Evolutionary conservation across 2,888 invertebrate species (phyloP).

Genomic region (Trachelus tabidus): DNA sequence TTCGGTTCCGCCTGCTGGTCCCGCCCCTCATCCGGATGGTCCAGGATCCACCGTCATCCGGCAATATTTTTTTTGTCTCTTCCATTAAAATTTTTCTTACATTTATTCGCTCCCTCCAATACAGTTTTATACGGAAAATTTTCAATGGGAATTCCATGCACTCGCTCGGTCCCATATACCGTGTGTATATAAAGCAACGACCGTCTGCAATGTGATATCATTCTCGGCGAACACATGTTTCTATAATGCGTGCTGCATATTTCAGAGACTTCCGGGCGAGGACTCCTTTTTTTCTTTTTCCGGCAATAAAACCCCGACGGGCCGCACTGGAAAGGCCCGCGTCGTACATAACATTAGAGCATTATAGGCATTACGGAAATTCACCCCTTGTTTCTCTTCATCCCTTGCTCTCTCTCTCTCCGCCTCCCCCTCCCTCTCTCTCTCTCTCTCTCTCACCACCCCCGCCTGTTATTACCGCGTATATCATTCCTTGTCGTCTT

Average conservation of each 20-base stretch:
- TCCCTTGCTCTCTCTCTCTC: slow-evolving; percentile 46
- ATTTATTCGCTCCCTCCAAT: too few relatives aligned
- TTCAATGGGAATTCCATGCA: too few relatives aligned
- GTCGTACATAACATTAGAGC: slow-evolving; percentile 41
- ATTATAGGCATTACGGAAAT: slow-evolving; percentile 58
- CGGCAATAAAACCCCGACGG: slow-evolving; percentile 50
- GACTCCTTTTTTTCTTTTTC: slow-evolving; percentile 39
- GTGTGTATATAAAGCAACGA: too few relatives aligned
- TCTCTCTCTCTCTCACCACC: slow-evolving; percentile 35
- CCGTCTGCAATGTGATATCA: too few relatives aligned
- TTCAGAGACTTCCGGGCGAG: slow-evolving; percentile 39
- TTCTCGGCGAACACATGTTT: not conserved
- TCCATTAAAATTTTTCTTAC: too few relatives aligned
- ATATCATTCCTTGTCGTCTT: slow-evolving; percentile 56
- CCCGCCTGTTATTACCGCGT: slow-evolving; percentile 57
- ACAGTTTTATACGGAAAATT: too few relatives aligned
- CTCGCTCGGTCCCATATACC: too few relatives aligned
- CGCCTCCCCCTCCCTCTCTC: too few relatives aligned
- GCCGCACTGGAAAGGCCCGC: slow-evolving; percentile 31
- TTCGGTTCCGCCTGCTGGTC: slow-evolving; percentile 17
- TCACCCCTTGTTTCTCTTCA: slow-evolving; percentile 35
- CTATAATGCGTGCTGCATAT: slow-evolving; percentile 30
- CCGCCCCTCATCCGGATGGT: too few relatives aligned
- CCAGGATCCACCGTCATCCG: too few relatives aligned
- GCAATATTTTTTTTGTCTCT: too few relatives aligned